Percentiles rank a stretch among this genome's conserved stretches.
Evolutionary conservation across 2,888 invertebrate genomes (phyloP).

Genomic region (Epirrhoe alternata): DNA sequence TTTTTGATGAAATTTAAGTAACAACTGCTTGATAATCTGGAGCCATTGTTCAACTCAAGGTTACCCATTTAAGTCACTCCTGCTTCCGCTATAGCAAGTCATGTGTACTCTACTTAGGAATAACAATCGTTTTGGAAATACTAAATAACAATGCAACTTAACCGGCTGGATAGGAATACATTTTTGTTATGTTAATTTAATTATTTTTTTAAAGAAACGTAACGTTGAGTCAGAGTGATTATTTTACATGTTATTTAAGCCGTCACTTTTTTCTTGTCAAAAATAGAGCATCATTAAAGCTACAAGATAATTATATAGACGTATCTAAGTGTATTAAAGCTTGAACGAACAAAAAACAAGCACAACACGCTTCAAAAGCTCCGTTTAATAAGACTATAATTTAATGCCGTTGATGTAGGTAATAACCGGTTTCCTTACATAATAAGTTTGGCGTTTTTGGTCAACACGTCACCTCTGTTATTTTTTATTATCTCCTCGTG

Average conservation of each 20-base stretch:
- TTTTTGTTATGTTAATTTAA: neutral
- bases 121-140: slow-evolving; percentile 12
- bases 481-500: slow-evolving; percentile 64
- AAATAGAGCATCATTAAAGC: slow-evolving; percentile 20
- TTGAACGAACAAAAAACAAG: slow-evolving; percentile 29
- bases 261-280: slow-evolving; percentile 14
- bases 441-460: slow-evolving; percentile 22
- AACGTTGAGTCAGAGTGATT: neutral
- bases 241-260: neutral
- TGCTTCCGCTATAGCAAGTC: slow-evolving; percentile 63
- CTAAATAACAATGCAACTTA: slow-evolving; percentile 2
- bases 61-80: slow-evolving; percentile 74
- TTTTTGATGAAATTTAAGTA: slow-evolving; percentile 64
- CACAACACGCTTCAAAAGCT: slow-evolving; percentile 20
- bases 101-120: slow-evolving; percentile 33
- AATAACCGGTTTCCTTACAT: slow-evolving; percentile 29
- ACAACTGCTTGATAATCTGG: slow-evolving; percentile 36
- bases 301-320: slow-evolving; percentile 26
- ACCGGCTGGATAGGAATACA: no score
- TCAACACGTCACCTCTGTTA: slow-evolving; percentile 35
- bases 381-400: slow-evolving; percentile 25
- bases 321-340: slow-evolving; percentile 15
- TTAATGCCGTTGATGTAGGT: slow-evolving; percentile 18
- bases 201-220: neutral
- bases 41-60: slow-evolving; percentile 71